Base-by-base conservation (phyloP, 2,888 invertebrate species). In the Allophyes oxyacanthae region DNA sequence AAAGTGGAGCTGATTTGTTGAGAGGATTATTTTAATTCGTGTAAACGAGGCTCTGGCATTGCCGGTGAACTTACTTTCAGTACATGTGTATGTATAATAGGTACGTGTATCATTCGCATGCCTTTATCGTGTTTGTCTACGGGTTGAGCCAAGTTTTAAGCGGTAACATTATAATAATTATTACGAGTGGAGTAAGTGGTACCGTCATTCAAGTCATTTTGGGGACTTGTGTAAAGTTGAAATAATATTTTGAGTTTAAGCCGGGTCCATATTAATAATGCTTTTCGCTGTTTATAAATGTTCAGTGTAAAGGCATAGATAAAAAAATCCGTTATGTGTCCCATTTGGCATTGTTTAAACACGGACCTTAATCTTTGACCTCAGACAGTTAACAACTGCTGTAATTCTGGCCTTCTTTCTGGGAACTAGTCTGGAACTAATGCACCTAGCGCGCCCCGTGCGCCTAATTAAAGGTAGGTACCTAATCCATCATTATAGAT, bases 1-100 rank as follows among this genome's bases (percentile, higher is more conserved):
- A 71, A 72, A 76, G 74, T 71, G 65, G 63, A 66, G 50, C 71
- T 77, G 77, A 79, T 83, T 79, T 79, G 73, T 76, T 72, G 70
- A 70, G 66, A 65, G 75, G 60, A 72, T 77, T 67, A 63, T 70
- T 74, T 77, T 72, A 72, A 74, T 72, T 63, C 67, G 62, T 53
- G 64, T 69, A 69, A 71, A 66, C 54, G 65, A 64, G 51, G 44
- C 58, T 60, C 49, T 61, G 51, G 53, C 20, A 40, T 53, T 55
- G 44, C 70, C 38, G 40, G 40, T 41, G 56, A 64, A 62, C 64
- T 60, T 72, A 60, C 60, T 62, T 54, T 53, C 42, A 51, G 65
- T 64, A 62, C n/a, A 60, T 68, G 65, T 56, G 52, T 58, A 49
- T 49, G 48, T 57, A 34, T 54, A 11, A n/a, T 59, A 41, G 60